phyloP scores from a whole-genome alignment of 2,797 vertebrate species.

The Schizopygopsis malacanthus region DNA sequence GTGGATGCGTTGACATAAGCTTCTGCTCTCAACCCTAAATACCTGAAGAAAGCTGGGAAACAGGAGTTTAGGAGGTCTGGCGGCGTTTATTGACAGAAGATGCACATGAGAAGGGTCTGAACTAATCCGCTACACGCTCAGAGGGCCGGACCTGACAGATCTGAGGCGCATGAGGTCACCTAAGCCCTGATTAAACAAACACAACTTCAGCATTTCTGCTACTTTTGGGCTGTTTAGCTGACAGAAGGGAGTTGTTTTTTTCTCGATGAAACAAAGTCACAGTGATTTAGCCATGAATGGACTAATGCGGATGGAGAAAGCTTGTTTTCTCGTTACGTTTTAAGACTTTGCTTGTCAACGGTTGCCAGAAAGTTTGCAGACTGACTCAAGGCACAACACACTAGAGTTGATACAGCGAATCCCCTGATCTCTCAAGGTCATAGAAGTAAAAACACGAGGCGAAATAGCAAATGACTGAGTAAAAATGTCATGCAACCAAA shows the following conservation, averaged over 20 bases:
- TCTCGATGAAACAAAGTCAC: neutral
- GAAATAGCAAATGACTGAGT: neutral
- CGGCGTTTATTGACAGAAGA: slow-evolving; percentile 1
- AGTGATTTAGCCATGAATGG: slow-evolving; percentile 3
- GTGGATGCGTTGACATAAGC: slow-evolving; percentile 56
- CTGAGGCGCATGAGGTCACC: slow-evolving; percentile 68
- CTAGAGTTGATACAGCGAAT: neutral
- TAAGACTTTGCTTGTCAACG: neutral
- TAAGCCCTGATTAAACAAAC: slow-evolving; percentile 51
- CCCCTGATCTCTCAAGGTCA: too few relatives aligned
- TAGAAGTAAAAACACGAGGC: neutral
- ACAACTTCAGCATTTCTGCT: slow-evolving; percentile 49
- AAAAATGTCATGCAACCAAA: neutral
- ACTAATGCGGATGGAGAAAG: neutral
- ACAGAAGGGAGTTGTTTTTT: slow-evolving; percentile 3
- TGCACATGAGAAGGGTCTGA: slow-evolving; percentile 44
- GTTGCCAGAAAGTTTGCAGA: neutral
- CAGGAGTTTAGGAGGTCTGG: slow-evolving; percentile 50
- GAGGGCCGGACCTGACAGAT: slow-evolving; percentile 57
- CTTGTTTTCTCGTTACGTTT: neutral
- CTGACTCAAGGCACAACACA: neutral
- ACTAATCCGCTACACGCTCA: slow-evolving; percentile 56
- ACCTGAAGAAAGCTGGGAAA: slow-evolving; percentile 31
- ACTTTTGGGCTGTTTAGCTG: slow-evolving; percentile 35
- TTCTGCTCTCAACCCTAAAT: slow-evolving; percentile 48